phyloP scores from a whole-genome alignment of 2,888 invertebrate species.

The Catocala fraxini region DNA sequence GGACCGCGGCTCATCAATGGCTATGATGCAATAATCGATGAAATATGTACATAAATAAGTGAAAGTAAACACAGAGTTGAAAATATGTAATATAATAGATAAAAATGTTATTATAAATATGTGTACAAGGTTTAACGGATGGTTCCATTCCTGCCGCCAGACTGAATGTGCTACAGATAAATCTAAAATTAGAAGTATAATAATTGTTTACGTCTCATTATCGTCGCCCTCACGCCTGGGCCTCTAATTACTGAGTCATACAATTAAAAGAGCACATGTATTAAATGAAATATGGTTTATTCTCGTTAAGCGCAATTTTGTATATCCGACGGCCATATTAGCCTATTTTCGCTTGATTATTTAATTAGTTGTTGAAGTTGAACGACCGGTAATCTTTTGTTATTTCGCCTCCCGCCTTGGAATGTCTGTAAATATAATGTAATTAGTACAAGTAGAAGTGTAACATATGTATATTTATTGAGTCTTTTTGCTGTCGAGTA shows the following conservation, averaged over 20 bases:
- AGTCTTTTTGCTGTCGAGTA: no score
- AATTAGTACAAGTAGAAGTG: no score
- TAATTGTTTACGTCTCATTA: slow-evolving; percentile 44
- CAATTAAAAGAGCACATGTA: slow-evolving; percentile 14
- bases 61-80: no score
- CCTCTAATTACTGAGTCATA: slow-evolving; percentile 37
- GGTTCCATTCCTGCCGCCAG: slow-evolving; percentile 1
- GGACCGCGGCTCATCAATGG: no score
- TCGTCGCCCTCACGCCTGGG: slow-evolving; percentile 42
- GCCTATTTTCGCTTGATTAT: slow-evolving; percentile 23
- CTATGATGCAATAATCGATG: no score
- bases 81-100: no score
- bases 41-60: no score
- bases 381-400: slow-evolving; percentile 30
- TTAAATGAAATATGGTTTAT: slow-evolving; percentile 26
- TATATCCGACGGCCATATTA: slow-evolving; percentile 1
- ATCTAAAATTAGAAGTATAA: slow-evolving; percentile 37
- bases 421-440: no score
- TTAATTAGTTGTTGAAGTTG: slow-evolving; percentile 22
- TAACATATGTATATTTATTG: no score
- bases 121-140: not conserved
- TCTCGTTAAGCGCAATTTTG: slow-evolving; percentile 26
- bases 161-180: slow-evolving; percentile 21
- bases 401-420: not conserved
- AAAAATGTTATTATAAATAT: no score